Evolutionary conservation across 2,797 vertebrate genomes (phyloP), one percentile per base, ranked within the genome.

Genomic region (Rallus crepitans): DNA sequence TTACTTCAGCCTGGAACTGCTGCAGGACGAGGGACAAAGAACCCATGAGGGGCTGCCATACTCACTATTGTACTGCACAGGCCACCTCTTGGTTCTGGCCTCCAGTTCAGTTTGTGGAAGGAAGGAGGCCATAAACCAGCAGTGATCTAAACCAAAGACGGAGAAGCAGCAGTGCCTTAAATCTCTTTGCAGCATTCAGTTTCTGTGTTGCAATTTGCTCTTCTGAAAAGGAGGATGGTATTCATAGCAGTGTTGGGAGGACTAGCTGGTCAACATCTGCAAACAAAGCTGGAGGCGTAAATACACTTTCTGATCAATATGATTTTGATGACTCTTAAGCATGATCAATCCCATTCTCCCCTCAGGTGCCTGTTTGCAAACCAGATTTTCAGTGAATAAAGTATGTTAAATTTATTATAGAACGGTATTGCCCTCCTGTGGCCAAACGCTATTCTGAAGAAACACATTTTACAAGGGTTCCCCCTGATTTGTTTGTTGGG

Each of bases 351-450:
- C 33, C 27, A 53, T 64, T 90, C 9, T 9, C 31, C 17, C 27
- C 59, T 70, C 35, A 42, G 64, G 25, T 42, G 77, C 23, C 39
- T n/a, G 61, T 37, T 57, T 66, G 64, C 56, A 92, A 95, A 71
- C 15, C 25, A 85, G 73, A 57, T 15, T 87, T 91, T 50, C 45
- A 77, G 60, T 24, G 64, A 91, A 56, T 19, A 55, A 75, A 61
- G 45, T 37, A 33, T 39, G 21, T 64, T 60, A 89, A 28, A 82
- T 80, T 80, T 96, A 77, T 77, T 90, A 71, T 3, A 69, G 96
- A 92, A 93, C 95, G 75, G 96, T 95, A 96, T 65, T 97, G 96
- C 96, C 96, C 96, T 92, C 96, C 75, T 94, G 96, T 96, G 96
- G 96, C 61, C 90, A 85, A 77, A 90, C 33, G 47, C 70, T 47